phyloP scores from a whole-genome alignment of 2,113 vertebrate genomes.

The Polypterus senegalus region DNA sequence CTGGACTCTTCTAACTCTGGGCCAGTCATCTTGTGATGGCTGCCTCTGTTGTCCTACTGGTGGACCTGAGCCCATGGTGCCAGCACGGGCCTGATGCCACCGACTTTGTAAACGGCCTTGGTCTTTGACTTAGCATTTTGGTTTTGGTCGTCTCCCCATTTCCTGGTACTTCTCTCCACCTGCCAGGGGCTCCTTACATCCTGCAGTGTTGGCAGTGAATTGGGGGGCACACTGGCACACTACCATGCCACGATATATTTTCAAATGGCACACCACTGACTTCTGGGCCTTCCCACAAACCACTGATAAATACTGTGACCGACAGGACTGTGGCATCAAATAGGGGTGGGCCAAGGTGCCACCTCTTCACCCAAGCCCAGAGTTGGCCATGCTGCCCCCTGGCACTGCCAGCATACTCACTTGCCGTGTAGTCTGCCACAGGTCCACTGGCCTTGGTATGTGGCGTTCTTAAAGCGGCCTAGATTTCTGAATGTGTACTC shows the following conservation, averaged over 20 bases:
- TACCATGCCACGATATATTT: neutral
- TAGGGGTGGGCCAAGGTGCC: too few species aligned
- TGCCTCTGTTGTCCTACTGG: too few species aligned
- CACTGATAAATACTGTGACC: too few species aligned
- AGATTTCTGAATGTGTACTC: slow-evolving; percentile 32
- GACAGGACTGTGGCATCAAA: too few species aligned
- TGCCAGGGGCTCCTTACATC: neutral
- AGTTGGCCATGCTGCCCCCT: neutral
- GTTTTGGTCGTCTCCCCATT: too few species aligned
- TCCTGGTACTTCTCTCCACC: too few species aligned
- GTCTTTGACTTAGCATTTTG: too few species aligned
- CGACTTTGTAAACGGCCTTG: too few species aligned
- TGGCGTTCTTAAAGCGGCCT: slow-evolving; percentile 33
- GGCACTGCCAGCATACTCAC: slow-evolving; percentile 31
- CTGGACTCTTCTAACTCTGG: too few species aligned
- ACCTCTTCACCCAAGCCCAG: neutral
- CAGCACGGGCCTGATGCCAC: too few species aligned
- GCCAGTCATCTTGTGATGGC: too few species aligned
- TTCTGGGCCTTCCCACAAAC: neutral
- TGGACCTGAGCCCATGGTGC: too few species aligned
- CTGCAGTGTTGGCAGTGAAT: neutral
- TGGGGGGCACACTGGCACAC: neutral
- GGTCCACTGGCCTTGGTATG: slow-evolving; percentile 51
- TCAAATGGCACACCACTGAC: neutral
- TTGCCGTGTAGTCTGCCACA: slow-evolving; percentile 47